Percentiles rank a stretch among this genome's conserved stretches.
These are phyloP conservation scores for Hipparchia semele DNA, from an alignment of 2,888 invertebrate species.

Conservation along the genomic window DNA sequence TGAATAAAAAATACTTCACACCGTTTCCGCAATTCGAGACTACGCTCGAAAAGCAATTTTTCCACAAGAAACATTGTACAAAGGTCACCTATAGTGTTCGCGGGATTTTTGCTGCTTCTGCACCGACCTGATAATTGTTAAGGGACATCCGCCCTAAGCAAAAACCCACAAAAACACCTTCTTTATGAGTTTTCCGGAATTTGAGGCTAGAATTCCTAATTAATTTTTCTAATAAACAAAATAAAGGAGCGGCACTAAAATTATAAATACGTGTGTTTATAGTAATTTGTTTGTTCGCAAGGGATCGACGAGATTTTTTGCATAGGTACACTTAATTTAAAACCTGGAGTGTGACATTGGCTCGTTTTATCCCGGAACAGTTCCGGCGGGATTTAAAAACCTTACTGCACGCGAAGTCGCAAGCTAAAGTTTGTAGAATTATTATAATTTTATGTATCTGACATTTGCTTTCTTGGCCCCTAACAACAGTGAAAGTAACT, in stretches of 20 bases:
- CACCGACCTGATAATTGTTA: not conserved
- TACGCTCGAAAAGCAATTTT: constrained; percentile 30
- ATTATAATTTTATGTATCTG: not conserved
- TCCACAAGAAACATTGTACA: constrained; percentile 24
- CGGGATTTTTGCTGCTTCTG: not conserved
- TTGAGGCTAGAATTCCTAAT: not conserved
- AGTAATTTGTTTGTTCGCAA: too few species aligned
- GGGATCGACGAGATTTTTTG: too few species aligned
- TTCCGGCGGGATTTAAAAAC: too few species aligned
- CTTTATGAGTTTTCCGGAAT: not conserved
- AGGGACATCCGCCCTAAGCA: not conserved
- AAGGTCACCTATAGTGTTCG: constrained; percentile 19
- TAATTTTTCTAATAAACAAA: not conserved
- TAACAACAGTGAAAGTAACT: not conserved
- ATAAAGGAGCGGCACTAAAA: too few species aligned
- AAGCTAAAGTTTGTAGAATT: too few species aligned
- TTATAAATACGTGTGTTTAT: too few species aligned
- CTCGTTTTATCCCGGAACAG: too few species aligned
- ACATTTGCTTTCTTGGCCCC: not conserved
- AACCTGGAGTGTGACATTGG: too few species aligned
- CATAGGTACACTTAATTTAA: too few species aligned
- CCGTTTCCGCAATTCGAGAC: constrained; percentile 77
- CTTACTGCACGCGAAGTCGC: too few species aligned
- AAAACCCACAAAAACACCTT: not conserved
- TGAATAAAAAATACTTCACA: constrained; percentile 66